These are phyloP conservation scores for Protodeltote pygarga DNA, from an alignment of 2,888 invertebrate species.

Conservation along the genomic window DNA sequence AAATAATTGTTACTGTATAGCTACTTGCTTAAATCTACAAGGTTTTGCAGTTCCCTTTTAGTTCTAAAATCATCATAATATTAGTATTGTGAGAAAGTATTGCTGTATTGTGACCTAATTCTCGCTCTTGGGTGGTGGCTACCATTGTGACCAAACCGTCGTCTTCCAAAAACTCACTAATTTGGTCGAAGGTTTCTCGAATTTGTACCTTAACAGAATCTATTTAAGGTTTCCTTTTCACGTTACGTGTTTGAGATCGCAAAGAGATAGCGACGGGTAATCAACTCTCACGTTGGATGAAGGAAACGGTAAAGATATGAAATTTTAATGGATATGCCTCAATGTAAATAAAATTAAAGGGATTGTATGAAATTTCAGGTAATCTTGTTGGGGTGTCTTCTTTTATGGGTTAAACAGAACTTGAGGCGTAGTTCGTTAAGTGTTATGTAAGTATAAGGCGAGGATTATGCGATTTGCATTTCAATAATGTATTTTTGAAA, in stretches of 20 bases:
- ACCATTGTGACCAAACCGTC: slow-evolving; percentile 54
- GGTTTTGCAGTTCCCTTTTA: slow-evolving; percentile 15
- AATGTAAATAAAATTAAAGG: slow-evolving; percentile 36
- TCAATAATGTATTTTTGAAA: slow-evolving; percentile 8
- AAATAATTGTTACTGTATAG: no score
- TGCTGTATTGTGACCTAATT: slow-evolving; percentile 41
- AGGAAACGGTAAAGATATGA: slow-evolving; percentile 54
- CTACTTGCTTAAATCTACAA: background rate
- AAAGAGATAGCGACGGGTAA: slow-evolving; percentile 56
- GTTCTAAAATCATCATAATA: slow-evolving; percentile 27
- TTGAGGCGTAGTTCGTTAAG: slow-evolving; percentile 18
- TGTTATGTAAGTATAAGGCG: background rate
- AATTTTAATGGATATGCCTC: slow-evolving; percentile 46
- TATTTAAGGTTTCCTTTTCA: slow-evolving; percentile 21
- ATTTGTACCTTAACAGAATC: slow-evolving; percentile 12
- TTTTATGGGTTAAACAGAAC: slow-evolving; percentile 2
- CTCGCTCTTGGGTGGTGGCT: slow-evolving; percentile 46
- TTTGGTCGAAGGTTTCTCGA: slow-evolving; percentile 21
- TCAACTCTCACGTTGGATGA: slow-evolving; percentile 54
- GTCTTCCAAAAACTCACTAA: slow-evolving; percentile 52
- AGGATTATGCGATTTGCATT: slow-evolving; percentile 24
- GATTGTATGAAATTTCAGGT: slow-evolving; percentile 20
- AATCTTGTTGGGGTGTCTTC: background rate
- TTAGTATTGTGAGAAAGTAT: slow-evolving; percentile 20
- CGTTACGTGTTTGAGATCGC: slow-evolving; percentile 20